These are phyloP conservation scores for Halcyon badia DNA, from an alignment of 2,797 vertebrate genomes.

Conservation along the genomic window DNA sequence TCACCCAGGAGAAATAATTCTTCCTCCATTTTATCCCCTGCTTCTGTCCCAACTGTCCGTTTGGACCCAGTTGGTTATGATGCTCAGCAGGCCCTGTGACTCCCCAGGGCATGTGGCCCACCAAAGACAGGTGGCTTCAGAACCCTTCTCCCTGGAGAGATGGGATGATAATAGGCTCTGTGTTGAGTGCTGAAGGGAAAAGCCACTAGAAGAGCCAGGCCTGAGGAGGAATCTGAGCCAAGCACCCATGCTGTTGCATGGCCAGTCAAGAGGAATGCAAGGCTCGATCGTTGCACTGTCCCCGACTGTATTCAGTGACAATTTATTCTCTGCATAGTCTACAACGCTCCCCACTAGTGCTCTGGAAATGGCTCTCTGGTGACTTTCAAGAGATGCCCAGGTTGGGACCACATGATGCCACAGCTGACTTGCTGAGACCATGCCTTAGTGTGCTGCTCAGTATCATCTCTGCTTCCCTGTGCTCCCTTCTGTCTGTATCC, in stretches of 20 bases:
- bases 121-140: background rate
- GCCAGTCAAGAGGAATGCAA: background rate
- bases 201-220: background rate
- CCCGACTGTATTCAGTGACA: background rate
- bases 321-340: background rate
- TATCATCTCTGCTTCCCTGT: background rate
- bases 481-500: background rate
- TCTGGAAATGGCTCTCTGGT: background rate
- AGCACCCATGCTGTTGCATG: background rate
- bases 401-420: background rate
- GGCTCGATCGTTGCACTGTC: background rate
- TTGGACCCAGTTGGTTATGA: background rate
- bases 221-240: background rate
- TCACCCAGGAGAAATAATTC: background rate
- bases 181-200: background rate
- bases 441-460: background rate
- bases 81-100: background rate
- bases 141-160: background rate
- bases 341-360: background rate
- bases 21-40: background rate
- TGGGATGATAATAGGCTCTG: background rate
- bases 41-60: background rate
- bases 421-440: background rate
- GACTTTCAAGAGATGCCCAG: background rate
- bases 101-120: background rate